These are phyloP conservation scores for Melanerpes formicivorus DNA, from an alignment of 2,113 vertebrate genomes.

Conservation along the genomic window DNA sequence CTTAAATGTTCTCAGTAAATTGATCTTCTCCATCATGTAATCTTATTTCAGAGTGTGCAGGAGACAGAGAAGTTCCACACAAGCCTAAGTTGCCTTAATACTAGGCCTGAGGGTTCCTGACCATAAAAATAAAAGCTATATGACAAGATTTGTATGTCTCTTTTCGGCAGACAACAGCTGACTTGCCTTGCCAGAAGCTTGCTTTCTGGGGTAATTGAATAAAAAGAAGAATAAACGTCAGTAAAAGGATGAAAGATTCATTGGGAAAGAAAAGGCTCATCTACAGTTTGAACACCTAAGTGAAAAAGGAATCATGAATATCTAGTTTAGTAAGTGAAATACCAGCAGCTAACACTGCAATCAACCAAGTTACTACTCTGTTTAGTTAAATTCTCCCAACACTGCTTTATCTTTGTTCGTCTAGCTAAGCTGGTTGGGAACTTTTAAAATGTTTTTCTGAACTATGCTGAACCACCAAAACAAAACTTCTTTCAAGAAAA, in stretches of 20 bases:
- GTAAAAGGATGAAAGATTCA: conserved; percentile 72
- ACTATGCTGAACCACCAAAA: not conserved
- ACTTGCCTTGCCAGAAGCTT: conserved; percentile 66
- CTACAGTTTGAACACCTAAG: conserved; percentile 39
- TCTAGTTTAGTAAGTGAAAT: conserved; percentile 49
- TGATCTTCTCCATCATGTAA: conserved; percentile 75
- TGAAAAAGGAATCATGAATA: conserved; percentile 28
- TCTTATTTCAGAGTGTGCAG: conserved; percentile 79
- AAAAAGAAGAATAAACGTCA: conserved; percentile 68
- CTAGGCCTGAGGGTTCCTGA: conserved; percentile 73
- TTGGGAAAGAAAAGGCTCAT: conserved; percentile 60
- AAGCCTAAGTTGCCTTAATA: conserved; percentile 72
- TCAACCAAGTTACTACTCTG: not conserved
- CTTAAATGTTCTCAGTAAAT: conserved; percentile 72
- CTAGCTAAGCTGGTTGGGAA: not conserved
- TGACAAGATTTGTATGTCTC: conserved; percentile 73
- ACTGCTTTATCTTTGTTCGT: conserved; percentile 12
- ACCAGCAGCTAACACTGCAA: conserved; percentile 57
- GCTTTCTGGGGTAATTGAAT: conserved; percentile 77
- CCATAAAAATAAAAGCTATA: conserved; percentile 74
- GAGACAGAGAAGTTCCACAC: conserved; percentile 75
- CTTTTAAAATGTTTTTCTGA: not conserved
- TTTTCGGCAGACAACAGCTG: conserved; percentile 72
- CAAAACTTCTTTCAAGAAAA: not conserved
- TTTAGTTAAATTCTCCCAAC: not conserved